A percentile compares a stretch with the other conserved stretches of the same genome.
Evolutionary conservation across 1,140 invertebrate genomes (phyloP).

Genomic region (Anthonomus grandis): DNA sequence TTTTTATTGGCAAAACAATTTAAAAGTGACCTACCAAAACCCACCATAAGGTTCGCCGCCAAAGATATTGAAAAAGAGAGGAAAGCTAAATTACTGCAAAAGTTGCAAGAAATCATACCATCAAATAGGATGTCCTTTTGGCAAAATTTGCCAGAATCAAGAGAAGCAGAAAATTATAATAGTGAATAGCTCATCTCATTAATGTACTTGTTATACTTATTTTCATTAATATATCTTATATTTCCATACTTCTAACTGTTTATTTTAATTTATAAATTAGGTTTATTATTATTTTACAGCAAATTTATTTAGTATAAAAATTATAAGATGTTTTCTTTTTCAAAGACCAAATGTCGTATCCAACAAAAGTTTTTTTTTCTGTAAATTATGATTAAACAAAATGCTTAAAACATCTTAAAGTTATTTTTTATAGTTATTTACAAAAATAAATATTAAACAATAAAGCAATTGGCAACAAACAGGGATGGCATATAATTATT

Average conservation of each 20-base stretch:
- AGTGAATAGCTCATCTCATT: background rate
- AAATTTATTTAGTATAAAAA: background rate
- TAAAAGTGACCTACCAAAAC: background rate
- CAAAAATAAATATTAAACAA: too few relatives aligned
- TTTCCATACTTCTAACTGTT: background rate
- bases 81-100: conserved; percentile 6
- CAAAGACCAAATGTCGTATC: background rate
- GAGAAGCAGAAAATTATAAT: background rate
- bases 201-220: too few relatives aligned
- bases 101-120: background rate
- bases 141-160: conserved; percentile 3
- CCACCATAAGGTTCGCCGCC: background rate
- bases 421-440: too few relatives aligned
- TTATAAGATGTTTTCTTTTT: background rate
- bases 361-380: background rate
- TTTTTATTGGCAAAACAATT: background rate
- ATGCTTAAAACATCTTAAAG: background rate
- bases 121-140: background rate
- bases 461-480: too few relatives aligned
- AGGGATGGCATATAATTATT: too few relatives aligned
- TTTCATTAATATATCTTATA: conserved; percentile 1
- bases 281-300: background rate
- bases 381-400: background rate
- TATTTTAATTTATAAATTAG: background rate
- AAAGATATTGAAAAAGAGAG: background rate